phyloP scores from a whole-genome alignment of 2,113 vertebrate genomes.

The Neotragus pygmaeus region DNA sequence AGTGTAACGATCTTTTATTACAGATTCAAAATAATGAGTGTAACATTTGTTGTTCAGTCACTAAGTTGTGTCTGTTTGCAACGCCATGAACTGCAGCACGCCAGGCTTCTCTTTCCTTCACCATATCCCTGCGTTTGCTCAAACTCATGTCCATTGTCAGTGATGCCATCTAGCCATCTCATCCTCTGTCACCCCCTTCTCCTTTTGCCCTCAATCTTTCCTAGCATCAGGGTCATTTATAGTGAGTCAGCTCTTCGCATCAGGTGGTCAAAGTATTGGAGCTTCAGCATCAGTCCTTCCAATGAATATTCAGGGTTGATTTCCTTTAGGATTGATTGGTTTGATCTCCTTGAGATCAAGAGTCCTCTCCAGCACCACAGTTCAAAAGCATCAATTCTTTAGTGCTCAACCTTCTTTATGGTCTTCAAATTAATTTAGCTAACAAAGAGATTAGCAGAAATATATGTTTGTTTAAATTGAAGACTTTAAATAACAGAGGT shows the following conservation, averaged over 20 bases:
- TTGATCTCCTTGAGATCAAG: background rate
- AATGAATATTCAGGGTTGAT: background rate
- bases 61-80: background rate
- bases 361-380: background rate
- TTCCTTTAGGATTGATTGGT: background rate
- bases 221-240: background rate
- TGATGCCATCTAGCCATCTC: background rate
- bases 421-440: background rate
- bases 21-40: background rate
- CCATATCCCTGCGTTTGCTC: background rate
- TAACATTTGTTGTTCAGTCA: background rate
- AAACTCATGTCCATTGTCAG: background rate
- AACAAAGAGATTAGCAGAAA: background rate
- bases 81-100: accelerated
- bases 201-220: background rate
- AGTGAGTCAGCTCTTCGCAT: background rate
- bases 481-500: background rate
- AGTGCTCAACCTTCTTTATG: background rate
- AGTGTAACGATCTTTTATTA: background rate
- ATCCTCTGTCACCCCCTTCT: background rate
- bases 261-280: background rate
- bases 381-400: background rate
- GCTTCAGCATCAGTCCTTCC: background rate
- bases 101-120: background rate
- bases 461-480: background rate